phyloP scores from a whole-genome alignment of 2,888 invertebrate species.

The Nowickia ferox region DNA sequence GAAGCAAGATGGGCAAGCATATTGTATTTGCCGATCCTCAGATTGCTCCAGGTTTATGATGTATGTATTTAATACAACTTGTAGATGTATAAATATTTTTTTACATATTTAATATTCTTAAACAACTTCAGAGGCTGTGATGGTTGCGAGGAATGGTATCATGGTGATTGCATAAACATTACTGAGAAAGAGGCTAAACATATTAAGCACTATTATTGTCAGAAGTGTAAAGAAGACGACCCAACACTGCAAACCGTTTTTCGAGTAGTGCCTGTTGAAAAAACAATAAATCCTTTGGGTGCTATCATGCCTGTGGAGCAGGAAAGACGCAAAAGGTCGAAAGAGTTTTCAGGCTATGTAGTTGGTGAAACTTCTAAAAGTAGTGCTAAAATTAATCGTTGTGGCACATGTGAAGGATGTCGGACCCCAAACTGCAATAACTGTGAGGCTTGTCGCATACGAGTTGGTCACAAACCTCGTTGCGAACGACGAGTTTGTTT shows the following conservation, averaged over 20 bases:
- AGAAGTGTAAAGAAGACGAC: constrained; percentile 92
- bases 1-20: constrained; percentile 95
- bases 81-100: neutral
- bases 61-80: constrained; percentile 84
- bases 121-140: constrained; percentile 91
- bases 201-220: constrained; percentile 97
- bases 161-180: constrained; percentile 98
- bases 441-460: constrained; percentile 81
- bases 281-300: constrained; percentile 73
- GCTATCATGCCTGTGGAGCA: constrained; percentile 59
- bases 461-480: constrained; percentile 83
- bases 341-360: constrained; percentile 63
- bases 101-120: neutral
- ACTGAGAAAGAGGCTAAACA: constrained; percentile 96
- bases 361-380: constrained; percentile 24
- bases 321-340: constrained; percentile 74
- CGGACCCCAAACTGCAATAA: constrained; percentile 81
- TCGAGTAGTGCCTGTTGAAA: constrained; percentile 80
- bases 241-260: constrained; percentile 88
- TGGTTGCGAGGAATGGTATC: constrained; percentile 99
- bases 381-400: constrained; percentile 82
- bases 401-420: constrained; percentile 91
- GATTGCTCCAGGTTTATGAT: constrained; percentile 99
- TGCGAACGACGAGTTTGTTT: constrained; percentile 84
- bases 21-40: constrained; percentile 96